Percentiles rank a stretch among this genome's conserved stretches.
Evolutionary conservation across 2,888 invertebrate genomes (phyloP).

Genomic region (Cheilosia urbana): DNA sequence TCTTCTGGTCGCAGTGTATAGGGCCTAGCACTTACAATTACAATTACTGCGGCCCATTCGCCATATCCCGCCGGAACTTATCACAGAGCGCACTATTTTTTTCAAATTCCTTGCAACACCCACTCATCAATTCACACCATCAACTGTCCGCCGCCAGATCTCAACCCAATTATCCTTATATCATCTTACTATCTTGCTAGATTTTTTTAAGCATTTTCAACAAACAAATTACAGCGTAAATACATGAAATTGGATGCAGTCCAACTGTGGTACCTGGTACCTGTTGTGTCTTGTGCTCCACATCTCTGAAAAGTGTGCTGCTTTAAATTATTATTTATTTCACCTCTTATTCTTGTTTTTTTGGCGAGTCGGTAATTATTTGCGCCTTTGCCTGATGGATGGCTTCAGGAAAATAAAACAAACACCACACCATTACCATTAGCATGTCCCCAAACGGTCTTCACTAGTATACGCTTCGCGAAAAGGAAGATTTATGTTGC

Average conservation of each 20-base stretch:
- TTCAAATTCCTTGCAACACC: conserved; percentile 16
- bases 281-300: conserved; percentile 65
- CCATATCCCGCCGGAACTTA: no score
- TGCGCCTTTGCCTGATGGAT: conserved; percentile 60
- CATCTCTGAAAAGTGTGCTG: conserved; percentile 47
- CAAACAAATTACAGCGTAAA: conserved; percentile 69
- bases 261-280: conserved; percentile 63
- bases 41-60: no score
- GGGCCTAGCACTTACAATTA: no score
- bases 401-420: conserved; percentile 12
- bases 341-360: conserved; percentile 60
- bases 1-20: no score
- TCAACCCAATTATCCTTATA: conserved; percentile 63
- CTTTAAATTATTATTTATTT: conserved; percentile 53
- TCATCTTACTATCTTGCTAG: conserved; percentile 13
- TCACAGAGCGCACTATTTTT: no score
- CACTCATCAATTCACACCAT: conserved; percentile 26
- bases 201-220: conserved; percentile 59
- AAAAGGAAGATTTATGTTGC: conserved; percentile 54
- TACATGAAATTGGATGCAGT: conserved; percentile 66
- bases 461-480: conserved; percentile 3
- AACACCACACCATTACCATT: conserved; percentile 17
- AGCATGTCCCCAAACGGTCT: conserved; percentile 13
- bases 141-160: not conserved
- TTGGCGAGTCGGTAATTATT: conserved; percentile 56